Base-by-base conservation (phyloP, 2,888 invertebrate species). In the Meteorus cinctellus region DNA sequence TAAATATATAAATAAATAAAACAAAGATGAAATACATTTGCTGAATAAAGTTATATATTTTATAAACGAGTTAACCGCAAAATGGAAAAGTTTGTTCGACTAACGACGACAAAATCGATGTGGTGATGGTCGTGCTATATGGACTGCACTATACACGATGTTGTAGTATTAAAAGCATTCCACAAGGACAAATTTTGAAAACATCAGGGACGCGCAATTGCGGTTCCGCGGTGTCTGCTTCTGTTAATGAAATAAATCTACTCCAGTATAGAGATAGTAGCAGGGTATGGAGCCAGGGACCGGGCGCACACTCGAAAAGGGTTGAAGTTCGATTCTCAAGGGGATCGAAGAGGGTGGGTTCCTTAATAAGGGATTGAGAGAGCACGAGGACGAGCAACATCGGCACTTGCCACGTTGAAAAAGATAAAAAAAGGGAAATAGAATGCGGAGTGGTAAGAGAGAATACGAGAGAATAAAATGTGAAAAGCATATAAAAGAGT, bases 251-350 rank as follows among this genome's bases (percentile, higher is more conserved):
- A 84, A 83, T 81, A 81, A 83, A 86, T 83, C 83, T 82, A 75
- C 55, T 55, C 55, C 19, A 55, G 19, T 19, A 55, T 55, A 55
- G n/a, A 19, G 10, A 55, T 24, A 24, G 71, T 68, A 74, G 36
- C 63, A n/a, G 74, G 77, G 76, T 74, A 70, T 59, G n/a, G 19
- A 4, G 8, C 55, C 55, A 55, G 19, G 55, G 55, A 55, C 55
- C 19, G 1, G 55, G 55, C 19, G 19, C 19, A 55, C 55, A 55
- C 55, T 55, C 79, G 81, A 81, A 83, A 85, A 84, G 88, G 86
- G 86, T 87, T 85, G 80, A 86, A 87, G 82, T 88, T 86, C 82
- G 85, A 85, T 84, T 87, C 86, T 81, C 86, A 65, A 72, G 84
- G 85, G 86, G 80, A 81, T 72, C 81, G 66, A 41, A 60, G 70